Percentiles rank a stretch among this genome's conserved stretches.
Evolutionary conservation across 2,888 invertebrate species (phyloP).

Genomic region (Aleiodes alternator): DNA sequence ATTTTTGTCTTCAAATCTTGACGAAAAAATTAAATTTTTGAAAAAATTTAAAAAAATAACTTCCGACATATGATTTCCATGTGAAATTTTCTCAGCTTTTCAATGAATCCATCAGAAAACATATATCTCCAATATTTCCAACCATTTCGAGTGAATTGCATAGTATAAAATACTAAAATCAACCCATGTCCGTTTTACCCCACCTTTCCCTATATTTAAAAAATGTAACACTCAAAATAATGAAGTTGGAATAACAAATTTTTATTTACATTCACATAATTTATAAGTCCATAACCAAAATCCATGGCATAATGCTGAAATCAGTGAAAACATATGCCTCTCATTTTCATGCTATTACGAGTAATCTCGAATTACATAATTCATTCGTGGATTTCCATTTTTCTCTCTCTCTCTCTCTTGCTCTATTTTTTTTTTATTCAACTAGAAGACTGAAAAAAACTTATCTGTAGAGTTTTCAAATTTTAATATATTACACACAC

Average conservation of each 20-base stretch:
- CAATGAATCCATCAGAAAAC: too few species aligned
- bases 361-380: constrained; percentile 3
- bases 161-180: too few species aligned
- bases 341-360: neutral
- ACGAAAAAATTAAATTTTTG: too few species aligned
- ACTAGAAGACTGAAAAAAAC: constrained; percentile 16
- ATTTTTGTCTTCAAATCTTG: too few species aligned
- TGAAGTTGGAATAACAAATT: constrained; percentile 69
- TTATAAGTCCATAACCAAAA: constrained; percentile 63
- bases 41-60: too few species aligned
- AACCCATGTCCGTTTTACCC: too few species aligned
- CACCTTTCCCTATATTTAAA: neutral
- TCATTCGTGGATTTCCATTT: neutral
- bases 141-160: too few species aligned
- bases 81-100: too few species aligned
- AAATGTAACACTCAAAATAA: neutral
- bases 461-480: neutral
- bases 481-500: constrained; percentile 19
- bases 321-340: constrained; percentile 7
- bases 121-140: too few species aligned
- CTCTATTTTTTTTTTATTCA: neutral
- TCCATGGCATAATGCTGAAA: constrained; percentile 16
- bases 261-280: constrained; percentile 70
- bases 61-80: too few species aligned
- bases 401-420: neutral